Conservation (phyloP, 92 coral and sea anemone species). For the Epizoanthus stellaris region DNA sequence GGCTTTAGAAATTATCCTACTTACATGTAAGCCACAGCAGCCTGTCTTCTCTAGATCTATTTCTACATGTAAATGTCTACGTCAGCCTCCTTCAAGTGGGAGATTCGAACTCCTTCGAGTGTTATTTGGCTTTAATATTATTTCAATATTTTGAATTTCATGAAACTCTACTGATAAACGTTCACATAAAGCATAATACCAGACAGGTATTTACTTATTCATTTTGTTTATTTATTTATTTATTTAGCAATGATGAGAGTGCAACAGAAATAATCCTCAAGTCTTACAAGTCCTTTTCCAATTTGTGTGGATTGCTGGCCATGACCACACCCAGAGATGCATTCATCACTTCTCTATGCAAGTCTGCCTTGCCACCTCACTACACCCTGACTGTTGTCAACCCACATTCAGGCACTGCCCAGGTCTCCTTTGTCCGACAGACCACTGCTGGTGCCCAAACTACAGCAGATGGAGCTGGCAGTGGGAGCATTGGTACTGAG, state of each 20-base stretch:
- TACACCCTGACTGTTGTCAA: constrained; percentile 93
- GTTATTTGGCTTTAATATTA: not conserved
- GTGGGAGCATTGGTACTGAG: constrained; percentile 58
- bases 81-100: too few relatives aligned
- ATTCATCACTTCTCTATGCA: constrained; percentile 94
- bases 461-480: constrained; percentile 61
- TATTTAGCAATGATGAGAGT: constrained; percentile 89
- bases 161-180: too few relatives aligned
- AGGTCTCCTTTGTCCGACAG: constrained; percentile 80
- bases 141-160: not conserved
- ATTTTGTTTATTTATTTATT: not conserved
- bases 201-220: not conserved
- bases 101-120: not conserved
- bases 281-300: constrained; percentile 86
- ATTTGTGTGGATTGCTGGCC: constrained; percentile 90
- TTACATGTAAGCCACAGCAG: too few relatives aligned
- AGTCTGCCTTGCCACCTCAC: constrained; percentile 98
- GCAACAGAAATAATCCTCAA: constrained; percentile 91
- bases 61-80: too few relatives aligned
- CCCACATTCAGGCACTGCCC: constrained; percentile 93
- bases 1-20: too few relatives aligned
- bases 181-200: too few relatives aligned
- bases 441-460: constrained; percentile 64
- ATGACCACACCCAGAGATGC: constrained; percentile 96
- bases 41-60: too few relatives aligned